Base-by-base conservation (phyloP, 2,113 vertebrate genomes). In the Lethenteron reissneri region DNA sequence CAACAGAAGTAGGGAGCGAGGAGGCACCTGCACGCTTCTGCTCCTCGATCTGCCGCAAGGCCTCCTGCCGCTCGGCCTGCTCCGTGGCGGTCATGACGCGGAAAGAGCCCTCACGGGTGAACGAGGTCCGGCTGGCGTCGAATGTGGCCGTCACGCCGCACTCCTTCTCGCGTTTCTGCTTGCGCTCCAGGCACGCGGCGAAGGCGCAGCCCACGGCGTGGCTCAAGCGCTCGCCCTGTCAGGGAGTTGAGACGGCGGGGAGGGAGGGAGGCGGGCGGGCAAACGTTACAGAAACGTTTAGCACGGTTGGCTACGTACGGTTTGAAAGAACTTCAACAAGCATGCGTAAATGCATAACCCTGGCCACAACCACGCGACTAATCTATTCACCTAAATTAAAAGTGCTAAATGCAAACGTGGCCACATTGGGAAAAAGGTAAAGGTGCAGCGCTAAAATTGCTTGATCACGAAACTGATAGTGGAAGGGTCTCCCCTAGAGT, bases 111-210 rank as follows among this genome's bases (percentile, higher is more conserved):
- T 99, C 94, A 10, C 94, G 85, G 59, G 92, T 97, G 79, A 99
- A 99, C 10, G 92, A 95, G 78, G 94, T 99, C 78, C 94, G 84
- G 82, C 92, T 97, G 78, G 90, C 88, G 76, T 99, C 94, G 70
- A 95, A 99, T 72, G 94, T 99, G 72, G 94, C 94, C 10, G 94
- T 99, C 77, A 99, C 94, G 14, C 92, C 92, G 57, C 94, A 99
- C 79, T 99, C 94, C 80, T 99, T 99, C 80, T 99, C 94, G 59
- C 94, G 81, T 77, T 96, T 99, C 83, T 99, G 94, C 75, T 99
- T 99, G 56, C 92, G 80, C 78, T 99, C 94, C 80, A 99, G 81
- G 76, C 94, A 99, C 1, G 92, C 92, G 8, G 94, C 94, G 69
- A 99, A 99, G 0, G 94, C 94, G 73, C 94, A 99, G 75, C 94